Base-by-base conservation (phyloP, 2,797 vertebrate species). In the Hypotaenidia okinawae region DNA sequence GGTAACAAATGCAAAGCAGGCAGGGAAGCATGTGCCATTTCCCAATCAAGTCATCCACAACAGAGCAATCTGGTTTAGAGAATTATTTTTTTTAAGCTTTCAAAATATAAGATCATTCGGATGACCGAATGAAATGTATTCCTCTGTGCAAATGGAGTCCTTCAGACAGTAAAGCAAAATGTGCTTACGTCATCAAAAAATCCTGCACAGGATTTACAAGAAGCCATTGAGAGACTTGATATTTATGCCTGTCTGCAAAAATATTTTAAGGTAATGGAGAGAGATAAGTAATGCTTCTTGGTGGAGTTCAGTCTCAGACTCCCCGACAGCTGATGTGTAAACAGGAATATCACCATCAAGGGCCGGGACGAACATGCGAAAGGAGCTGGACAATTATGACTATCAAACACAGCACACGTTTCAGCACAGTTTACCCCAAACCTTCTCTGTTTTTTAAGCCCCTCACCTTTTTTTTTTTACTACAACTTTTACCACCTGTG, bases 401-500 rank as follows among this genome's bases (percentile, higher is more conserved):
- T 41, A 43, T 17, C 57, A 64, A 30, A 54, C 6, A 4, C 10
- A 41, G 79, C 76, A 76, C 37, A 19, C 22, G 70, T 76, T 91
- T 77, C 69, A 33, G 49, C 76, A 84, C 58, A 32, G 2, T 62
- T 90, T 6, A 6, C 49, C 37, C 70, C 51, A 19, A 23, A 66
- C 35, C 73, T 76, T 66, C 77, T 35, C 41, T 0, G 0, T 37
- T 73, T 45, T 84, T 79, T 84, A 96, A 95, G 87, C 66, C 51
- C 66, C 70, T 86, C 78, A 90, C 41, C 28, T 54, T 81, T 90
- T 76, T 63, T 37, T 37, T 37, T 37, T 37, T 37, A 4, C 72
- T 5, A 24, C 82, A 90, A 93, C 89, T 94, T 97, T 95, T 87
- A 95, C 75, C 92, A 92, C 90, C 87, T 91, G 52, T 61, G 61